Conservation (phyloP, 2,113 vertebrate species). For the Anoplopoma fimbria region DNA sequence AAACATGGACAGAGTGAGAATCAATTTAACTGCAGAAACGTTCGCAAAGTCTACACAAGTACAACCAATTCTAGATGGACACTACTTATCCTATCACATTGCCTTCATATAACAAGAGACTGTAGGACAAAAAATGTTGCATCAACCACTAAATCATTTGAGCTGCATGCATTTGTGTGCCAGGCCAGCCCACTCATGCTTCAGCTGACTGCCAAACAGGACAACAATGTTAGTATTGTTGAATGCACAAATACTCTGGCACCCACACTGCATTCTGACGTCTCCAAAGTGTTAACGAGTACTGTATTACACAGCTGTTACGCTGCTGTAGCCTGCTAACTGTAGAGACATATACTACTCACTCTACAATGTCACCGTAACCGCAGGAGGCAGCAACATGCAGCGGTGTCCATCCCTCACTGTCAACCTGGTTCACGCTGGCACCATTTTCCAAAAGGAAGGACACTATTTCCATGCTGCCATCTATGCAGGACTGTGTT, state of each 20-base stretch:
- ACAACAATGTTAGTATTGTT: conserved; percentile 77
- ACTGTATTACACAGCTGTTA: conserved; percentile 20
- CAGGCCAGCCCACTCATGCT: conserved; percentile 45
- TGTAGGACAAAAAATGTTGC: not conserved
- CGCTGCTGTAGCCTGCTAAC: not conserved
- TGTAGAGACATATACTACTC: conserved; percentile 61
- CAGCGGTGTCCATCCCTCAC: conserved; percentile 96
- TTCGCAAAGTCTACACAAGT: not conserved
- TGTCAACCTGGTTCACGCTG: conserved; percentile 93
- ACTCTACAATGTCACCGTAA: conserved; percentile 94
- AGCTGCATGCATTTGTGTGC: conserved; percentile 23
- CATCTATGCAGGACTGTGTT: conserved; percentile 94
- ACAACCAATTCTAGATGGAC: not conserved
- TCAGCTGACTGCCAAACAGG: conserved; percentile 57
- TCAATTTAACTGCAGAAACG: not conserved
- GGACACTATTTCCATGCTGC: conserved; percentile 93
- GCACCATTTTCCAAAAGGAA: conserved; percentile 91
- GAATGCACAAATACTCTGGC: conserved; percentile 59
- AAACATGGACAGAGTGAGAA: conserved; percentile 1
- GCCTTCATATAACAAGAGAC: not conserved
- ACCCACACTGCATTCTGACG: conserved; percentile 45
- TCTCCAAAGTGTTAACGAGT: conserved; percentile 23
- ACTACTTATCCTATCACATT: not conserved
- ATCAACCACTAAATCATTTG: conserved; percentile 23
- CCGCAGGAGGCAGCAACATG: conserved; percentile 95